These are phyloP conservation scores for Phenacoccus solenopsis DNA, from an alignment of 1,140 invertebrate genomes.

Conservation along the genomic window DNA sequence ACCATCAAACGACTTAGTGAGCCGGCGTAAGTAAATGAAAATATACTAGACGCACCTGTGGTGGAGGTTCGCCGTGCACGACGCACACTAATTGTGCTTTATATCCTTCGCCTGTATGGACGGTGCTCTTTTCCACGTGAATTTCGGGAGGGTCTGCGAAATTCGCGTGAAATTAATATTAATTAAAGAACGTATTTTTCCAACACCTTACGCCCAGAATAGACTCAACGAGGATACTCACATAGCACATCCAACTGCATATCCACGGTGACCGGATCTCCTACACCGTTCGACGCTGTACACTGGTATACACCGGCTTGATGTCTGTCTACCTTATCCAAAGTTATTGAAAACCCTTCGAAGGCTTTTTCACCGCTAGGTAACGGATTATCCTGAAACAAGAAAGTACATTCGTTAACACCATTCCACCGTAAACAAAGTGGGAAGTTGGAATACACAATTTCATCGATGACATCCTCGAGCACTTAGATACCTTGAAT, in stretches of 20 bases:
- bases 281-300: slow-evolving; percentile 53
- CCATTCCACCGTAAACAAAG: no score
- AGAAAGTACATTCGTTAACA: slow-evolving; percentile 21
- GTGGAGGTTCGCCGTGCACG: slow-evolving; percentile 55
- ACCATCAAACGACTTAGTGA: background rate
- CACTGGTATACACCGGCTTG: slow-evolving; percentile 54
- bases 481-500: background rate
- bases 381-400: slow-evolving; percentile 31
- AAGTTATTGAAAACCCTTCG: slow-evolving; percentile 48
- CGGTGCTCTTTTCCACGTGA: slow-evolving; percentile 53
- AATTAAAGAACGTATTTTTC: background rate
- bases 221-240: slow-evolving; percentile 30
- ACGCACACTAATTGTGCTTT: slow-evolving; percentile 57
- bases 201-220: background rate
- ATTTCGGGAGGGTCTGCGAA: slow-evolving; percentile 50
- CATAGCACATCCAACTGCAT: slow-evolving; percentile 40
- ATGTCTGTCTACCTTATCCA: slow-evolving; percentile 46
- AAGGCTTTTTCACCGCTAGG: slow-evolving; percentile 33
- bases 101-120: slow-evolving; percentile 57
- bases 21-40: background rate
- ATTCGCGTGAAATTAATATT: background rate
- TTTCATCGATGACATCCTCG: no score
- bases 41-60: slow-evolving; percentile 40
- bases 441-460: no score
- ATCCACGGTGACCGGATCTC: slow-evolving; percentile 41